Evolutionary conservation across 2,113 vertebrate genomes (phyloP).

Genomic region (Rhinogobius similis): DNA sequence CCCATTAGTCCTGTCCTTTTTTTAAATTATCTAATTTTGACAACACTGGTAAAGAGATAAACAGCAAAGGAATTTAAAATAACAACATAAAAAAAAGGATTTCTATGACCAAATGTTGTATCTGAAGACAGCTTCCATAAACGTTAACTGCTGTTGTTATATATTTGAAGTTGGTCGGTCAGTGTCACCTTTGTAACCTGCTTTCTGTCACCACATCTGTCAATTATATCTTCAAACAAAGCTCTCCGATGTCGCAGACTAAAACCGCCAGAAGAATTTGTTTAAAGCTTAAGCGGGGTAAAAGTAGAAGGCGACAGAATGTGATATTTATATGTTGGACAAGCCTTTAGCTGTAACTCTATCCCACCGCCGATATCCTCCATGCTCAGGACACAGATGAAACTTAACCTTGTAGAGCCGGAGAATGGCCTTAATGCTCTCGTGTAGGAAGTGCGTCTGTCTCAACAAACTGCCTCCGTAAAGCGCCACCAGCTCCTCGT

Average conservation of each 20-base stretch:
- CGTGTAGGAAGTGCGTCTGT: constrained; percentile 93
- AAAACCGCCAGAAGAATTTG: neutral
- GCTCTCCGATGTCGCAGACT: neutral
- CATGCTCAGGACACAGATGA: neutral
- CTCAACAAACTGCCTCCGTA: constrained; percentile 91
- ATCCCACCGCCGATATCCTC: neutral
- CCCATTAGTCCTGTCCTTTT: no score
- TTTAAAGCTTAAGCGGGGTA: neutral
- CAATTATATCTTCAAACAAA: constrained; percentile 1
- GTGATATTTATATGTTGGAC: constrained; percentile 2
- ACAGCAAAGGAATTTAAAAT: no score
- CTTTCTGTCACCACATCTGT: neutral
- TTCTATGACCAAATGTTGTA: no score
- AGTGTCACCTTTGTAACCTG: neutral
- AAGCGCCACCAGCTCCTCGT: constrained; percentile 94
- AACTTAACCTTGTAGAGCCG: constrained; percentile 88
- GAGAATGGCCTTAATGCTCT: constrained; percentile 93
- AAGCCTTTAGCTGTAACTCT: constrained; percentile 4
- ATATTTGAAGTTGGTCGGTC: neutral
- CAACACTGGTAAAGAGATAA: no score
- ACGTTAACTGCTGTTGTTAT: neutral
- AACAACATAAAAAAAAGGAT: no score
- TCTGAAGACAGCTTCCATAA: no score
- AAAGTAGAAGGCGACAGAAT: constrained; percentile 11
- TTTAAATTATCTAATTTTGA: no score